These are phyloP conservation scores for Sinella curviseta DNA, from an alignment of 1,140 invertebrate genomes.

Conservation along the genomic window DNA sequence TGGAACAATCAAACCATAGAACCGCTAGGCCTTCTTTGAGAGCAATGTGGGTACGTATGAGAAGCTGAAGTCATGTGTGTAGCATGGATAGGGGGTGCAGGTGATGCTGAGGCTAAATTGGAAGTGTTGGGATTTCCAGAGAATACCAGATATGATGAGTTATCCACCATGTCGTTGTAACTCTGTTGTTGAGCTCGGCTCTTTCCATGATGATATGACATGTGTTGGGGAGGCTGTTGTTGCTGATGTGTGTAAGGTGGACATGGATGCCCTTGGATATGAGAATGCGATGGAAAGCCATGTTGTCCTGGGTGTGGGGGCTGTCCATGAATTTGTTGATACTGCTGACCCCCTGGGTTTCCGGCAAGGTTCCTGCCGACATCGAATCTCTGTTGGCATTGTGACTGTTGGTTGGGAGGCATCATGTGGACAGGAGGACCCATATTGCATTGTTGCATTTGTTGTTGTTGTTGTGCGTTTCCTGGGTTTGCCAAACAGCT, in stretches of 20 bases:
- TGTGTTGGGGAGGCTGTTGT: neutral
- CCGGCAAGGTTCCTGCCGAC: neutral
- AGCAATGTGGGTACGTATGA: slow-evolving; percentile 14
- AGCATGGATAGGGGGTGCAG: neutral
- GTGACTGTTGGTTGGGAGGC: neutral
- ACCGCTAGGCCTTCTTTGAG: slow-evolving; percentile 26
- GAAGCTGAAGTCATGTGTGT: slow-evolving; percentile 11
- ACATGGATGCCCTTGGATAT: neutral
- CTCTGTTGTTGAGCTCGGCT: slow-evolving; percentile 13
- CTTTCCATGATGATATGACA: neutral
- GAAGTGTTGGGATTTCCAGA: slow-evolving; percentile 19
- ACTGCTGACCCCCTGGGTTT: neutral
- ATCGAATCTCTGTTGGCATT: slow-evolving; percentile 14
- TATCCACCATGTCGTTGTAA: slow-evolving; percentile 19
- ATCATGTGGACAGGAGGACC: neutral
- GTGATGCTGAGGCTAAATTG: slow-evolving; percentile 8
- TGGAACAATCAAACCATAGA: slow-evolving; percentile 5
- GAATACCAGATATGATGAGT: slow-evolving; percentile 20
- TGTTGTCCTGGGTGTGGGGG: neutral
- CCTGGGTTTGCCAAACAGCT: slow-evolving; percentile 9
- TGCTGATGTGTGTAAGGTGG: slow-evolving; percentile 9
- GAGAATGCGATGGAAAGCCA: neutral
- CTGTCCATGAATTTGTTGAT: neutral
- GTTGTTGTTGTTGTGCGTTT: slow-evolving; percentile 5
- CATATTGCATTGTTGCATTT: neutral